phyloP scores from a whole-genome alignment of 2,888 invertebrate genomes.

The Operophtera brumata region DNA sequence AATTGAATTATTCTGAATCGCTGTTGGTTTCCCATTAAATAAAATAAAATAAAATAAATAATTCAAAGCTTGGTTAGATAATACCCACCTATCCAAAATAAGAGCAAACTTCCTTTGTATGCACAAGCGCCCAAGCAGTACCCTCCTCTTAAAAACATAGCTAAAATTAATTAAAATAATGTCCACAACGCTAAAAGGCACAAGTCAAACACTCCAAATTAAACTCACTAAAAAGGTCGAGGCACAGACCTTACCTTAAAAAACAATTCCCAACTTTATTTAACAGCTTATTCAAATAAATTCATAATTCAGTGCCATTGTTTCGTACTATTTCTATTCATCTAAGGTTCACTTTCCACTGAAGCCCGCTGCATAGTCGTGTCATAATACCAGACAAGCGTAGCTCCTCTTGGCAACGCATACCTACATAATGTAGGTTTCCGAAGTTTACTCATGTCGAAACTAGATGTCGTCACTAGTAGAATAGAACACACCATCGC shows the following conservation, averaged over 20 bases:
- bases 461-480: too few species aligned
- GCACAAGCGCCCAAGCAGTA: too few species aligned
- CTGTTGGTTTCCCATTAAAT: too few species aligned
- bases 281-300: conserved; percentile 20
- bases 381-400: too few species aligned
- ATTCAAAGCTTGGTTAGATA: not conserved
- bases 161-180: conserved; percentile 19
- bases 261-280: conserved; percentile 18
- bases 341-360: not conserved
- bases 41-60: not conserved
- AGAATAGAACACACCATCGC: too few species aligned
- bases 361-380: not conserved
- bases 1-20: too few species aligned
- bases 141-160: not conserved
- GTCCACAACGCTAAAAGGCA: conserved; percentile 4
- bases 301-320: conserved; percentile 22
- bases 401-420: too few species aligned
- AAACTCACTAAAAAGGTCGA: conserved; percentile 14
- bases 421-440: too few species aligned
- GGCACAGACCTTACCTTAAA: conserved; percentile 2
- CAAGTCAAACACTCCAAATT: conserved; percentile 14
- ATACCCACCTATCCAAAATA: not conserved
- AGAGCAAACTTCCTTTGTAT: too few species aligned
- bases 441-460: too few species aligned
- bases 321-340: conserved; percentile 23